Evolutionary conservation across 1,140 invertebrate genomes (phyloP).

Genomic region (Drosophila pachea): DNA sequence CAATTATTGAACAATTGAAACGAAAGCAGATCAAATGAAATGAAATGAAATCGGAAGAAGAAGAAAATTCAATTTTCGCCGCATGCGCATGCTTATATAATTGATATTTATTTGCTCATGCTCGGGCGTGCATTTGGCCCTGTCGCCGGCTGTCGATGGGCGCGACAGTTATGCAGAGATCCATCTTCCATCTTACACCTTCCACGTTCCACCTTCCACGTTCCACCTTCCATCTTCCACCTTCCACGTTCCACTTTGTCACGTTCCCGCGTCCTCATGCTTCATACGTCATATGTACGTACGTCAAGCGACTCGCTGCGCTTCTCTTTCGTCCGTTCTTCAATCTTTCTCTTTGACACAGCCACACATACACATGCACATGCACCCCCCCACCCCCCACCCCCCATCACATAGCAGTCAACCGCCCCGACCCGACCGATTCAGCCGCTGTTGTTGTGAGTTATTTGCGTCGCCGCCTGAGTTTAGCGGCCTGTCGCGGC

Average conservation of each 20-base stretch:
- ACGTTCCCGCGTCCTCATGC: background rate
- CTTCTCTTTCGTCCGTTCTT: constrained; percentile 5
- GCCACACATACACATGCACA: background rate
- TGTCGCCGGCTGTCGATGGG: constrained; percentile 11
- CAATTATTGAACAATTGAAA: constrained; percentile 1
- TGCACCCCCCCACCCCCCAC: background rate
- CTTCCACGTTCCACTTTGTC: background rate
- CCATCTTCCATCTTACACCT: no score
- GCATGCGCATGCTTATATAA: constrained; percentile 12
- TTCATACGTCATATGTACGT: constrained; percentile 18
- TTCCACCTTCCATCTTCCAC: background rate
- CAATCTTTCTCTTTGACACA: constrained; percentile 7
- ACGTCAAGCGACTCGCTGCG: constrained; percentile 7
- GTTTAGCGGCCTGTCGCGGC: constrained; percentile 67
- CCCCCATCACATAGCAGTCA: no score
- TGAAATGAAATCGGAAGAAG: no score
- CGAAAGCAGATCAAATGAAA: constrained; percentile 1
- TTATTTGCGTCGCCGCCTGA: constrained; percentile 45
- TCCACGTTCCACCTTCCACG: constrained; percentile 9
- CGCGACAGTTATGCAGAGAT: constrained; percentile 31
- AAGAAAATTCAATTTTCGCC: no score
- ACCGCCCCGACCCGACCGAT: constrained; percentile 12
- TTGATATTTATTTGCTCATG: constrained; percentile 9
- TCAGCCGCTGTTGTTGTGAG: constrained; percentile 22
- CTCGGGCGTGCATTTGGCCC: constrained; percentile 9